These are phyloP conservation scores for Odontamblyopus lacepedii DNA, from an alignment of 2,797 vertebrate genomes.

Conservation along the genomic window DNA sequence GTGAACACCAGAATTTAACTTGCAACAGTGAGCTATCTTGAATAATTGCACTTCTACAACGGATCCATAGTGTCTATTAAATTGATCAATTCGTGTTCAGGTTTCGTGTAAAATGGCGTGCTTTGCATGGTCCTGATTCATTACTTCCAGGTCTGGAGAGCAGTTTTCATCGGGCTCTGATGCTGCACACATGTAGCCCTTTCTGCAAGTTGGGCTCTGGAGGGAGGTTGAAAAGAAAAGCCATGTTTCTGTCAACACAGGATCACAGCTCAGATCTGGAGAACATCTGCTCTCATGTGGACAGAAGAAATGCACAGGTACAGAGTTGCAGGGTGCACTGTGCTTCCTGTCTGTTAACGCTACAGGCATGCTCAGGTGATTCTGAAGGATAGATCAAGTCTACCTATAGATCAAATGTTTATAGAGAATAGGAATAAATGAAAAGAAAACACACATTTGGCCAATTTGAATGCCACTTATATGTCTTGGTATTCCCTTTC, in stretches of 20 bases:
- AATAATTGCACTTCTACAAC: not conserved
- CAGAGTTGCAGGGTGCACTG: constrained; percentile 16
- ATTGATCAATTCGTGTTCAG: not conserved
- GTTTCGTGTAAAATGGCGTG: not conserved
- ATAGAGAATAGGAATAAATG: not conserved
- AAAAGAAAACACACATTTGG: not conserved
- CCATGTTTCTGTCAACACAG: constrained; percentile 50
- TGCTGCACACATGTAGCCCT: constrained; percentile 57
- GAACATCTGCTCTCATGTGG: constrained; percentile 41
- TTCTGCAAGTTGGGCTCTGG: constrained; percentile 41
- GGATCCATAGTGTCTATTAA: not conserved
- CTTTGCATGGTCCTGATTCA: not conserved
- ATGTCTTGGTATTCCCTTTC: not conserved
- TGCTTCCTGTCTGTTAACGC: constrained; percentile 15
- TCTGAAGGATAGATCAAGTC: not conserved
- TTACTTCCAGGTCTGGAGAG: constrained; percentile 38
- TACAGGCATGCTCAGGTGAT: not conserved
- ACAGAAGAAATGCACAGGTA: constrained; percentile 26
- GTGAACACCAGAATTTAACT: not conserved
- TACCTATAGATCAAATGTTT: not conserved
- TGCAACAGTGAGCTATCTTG: not conserved
- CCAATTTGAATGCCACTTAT: not conserved
- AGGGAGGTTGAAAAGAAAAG: constrained; percentile 25
- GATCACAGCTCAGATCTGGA: constrained; percentile 28
- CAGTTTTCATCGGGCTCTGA: constrained; percentile 69